A percentile compares a stretch with the other conserved stretches of the same genome.
phyloP scores from a whole-genome alignment of 2,797 vertebrate genomes.

The Lindbergichthys nudifrons region DNA sequence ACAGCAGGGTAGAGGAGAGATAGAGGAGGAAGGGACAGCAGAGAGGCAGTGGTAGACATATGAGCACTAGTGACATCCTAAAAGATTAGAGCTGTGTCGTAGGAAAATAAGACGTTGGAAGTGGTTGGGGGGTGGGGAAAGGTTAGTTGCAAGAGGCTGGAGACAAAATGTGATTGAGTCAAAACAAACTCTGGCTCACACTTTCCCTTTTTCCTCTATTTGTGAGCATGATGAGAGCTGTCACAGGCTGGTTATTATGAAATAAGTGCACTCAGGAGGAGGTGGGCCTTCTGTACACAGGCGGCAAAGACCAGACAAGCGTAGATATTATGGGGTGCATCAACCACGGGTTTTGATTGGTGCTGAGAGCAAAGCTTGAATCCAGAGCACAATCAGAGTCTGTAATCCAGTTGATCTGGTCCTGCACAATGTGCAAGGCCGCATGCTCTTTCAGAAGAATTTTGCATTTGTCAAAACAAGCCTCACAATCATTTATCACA shows the following conservation, averaged over 20 bases:
- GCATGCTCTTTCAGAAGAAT: slow-evolving; percentile 79
- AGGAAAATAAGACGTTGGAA: slow-evolving; percentile 68
- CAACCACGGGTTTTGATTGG: slow-evolving; percentile 78
- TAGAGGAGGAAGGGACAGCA: slow-evolving; percentile 29
- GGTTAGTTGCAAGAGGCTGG: slow-evolving; percentile 49
- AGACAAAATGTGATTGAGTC: slow-evolving; percentile 73
- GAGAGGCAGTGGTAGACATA: slow-evolving; percentile 43
- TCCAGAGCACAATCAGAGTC: slow-evolving; percentile 82
- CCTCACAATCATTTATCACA: slow-evolving; percentile 84
- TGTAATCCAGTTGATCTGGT: slow-evolving; percentile 84
- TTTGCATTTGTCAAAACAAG: slow-evolving; percentile 86
- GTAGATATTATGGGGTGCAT: slow-evolving; percentile 58
- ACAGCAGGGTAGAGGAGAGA: slow-evolving; percentile 42
- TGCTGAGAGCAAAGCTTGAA: slow-evolving; percentile 79
- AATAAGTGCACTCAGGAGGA: slow-evolving; percentile 81
- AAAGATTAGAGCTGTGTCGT: slow-evolving; percentile 69
- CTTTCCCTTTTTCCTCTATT: slow-evolving; percentile 70
- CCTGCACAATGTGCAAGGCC: slow-evolving; percentile 68
- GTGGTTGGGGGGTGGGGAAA: slow-evolving; percentile 45
- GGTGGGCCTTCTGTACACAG: slow-evolving; percentile 46
- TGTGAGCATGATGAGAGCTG: slow-evolving; percentile 81
- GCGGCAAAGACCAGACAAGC: slow-evolving; percentile 44
- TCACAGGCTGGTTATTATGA: slow-evolving; percentile 83
- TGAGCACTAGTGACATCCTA: slow-evolving; percentile 66
- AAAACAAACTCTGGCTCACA: slow-evolving; percentile 74